Evolutionary conservation across 1,140 invertebrate genomes (phyloP).

Genomic region (Drosophila yakuba): DNA sequence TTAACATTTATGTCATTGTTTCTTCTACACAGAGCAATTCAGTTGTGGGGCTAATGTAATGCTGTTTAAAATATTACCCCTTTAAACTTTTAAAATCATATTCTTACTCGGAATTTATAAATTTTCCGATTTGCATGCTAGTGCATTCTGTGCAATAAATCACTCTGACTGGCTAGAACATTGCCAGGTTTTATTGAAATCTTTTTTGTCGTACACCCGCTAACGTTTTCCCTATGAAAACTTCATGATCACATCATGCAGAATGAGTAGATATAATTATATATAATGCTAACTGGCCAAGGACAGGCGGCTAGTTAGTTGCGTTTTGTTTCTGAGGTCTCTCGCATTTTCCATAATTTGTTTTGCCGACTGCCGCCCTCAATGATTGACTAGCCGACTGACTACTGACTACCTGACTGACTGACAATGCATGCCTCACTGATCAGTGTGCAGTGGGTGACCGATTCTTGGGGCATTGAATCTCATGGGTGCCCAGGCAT

Average conservation of each 20-base stretch:
- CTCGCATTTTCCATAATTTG: conserved; percentile 58
- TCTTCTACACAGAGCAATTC: too few relatives aligned
- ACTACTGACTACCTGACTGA: conserved; percentile 29
- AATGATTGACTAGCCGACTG: conserved; percentile 21
- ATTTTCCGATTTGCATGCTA: not conserved
- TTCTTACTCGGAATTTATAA: not conserved
- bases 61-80: too few relatives aligned
- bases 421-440: conserved; percentile 51
- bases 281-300: conserved; percentile 72
- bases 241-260: conserved; percentile 45
- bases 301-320: conserved; percentile 73
- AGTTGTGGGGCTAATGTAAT: too few relatives aligned
- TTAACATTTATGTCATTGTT: too few relatives aligned
- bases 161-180: conserved; percentile 41
- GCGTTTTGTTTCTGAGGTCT: conserved; percentile 61
- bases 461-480: conserved; percentile 53
- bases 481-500: conserved; percentile 35
- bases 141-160: conserved; percentile 28
- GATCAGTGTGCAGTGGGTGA: conserved; percentile 69
- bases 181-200: conserved; percentile 57
- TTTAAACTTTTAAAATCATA: not conserved
- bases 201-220: conserved; percentile 33
- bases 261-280: conserved; percentile 76
- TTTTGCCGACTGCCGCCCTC: conserved; percentile 38
- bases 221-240: conserved; percentile 23